Base-by-base conservation (phyloP, 2,888 invertebrate genomes). In the Drosophila koepferae region DNA sequence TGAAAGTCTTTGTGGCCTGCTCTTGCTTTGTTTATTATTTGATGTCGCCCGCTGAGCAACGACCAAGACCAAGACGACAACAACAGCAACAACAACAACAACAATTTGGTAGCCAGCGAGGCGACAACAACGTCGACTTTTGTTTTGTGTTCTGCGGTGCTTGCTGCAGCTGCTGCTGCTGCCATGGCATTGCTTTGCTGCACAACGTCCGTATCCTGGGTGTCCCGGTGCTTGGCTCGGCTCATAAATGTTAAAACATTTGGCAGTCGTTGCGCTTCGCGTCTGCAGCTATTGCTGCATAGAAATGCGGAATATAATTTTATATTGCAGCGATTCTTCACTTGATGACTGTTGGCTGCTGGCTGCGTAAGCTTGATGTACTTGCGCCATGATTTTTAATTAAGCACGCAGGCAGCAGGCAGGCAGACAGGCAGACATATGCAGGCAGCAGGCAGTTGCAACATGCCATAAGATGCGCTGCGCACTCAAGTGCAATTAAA, bases 401-500 rank as follows among this genome's bases (percentile, higher is more conserved):
- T 89, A 84, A 86, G 86, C 65, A 64, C 82, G 14, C 46, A 16
- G 38, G 14, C 23, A 20, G 28, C 28, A 28, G 5, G 28, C 28
- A 86, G 86, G 86, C 64, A 66, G 81, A 3, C 41, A 16, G 14
- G 63, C 63, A 34, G 54, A 38, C 20, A 34, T 63, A 60, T 60
- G 60, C 59, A 28, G n/a, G 8, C 28, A n/a, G 48, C 36, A 36
- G 40, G 54, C 44, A 34, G 36, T 23, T 43, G 18, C 28, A 28
- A 9, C 59, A 36, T 40, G 55, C 67, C 55, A 58, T 55, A 83
- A 81, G 81, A 80, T 60, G 75, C 44, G 67, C 64, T 60, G 71
- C 51, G 87, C 87, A 87, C 87, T 86, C 81, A 79, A 85, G 82
- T 82, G 85, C 85, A 87, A 86, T 86, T 86, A 86, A 83, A 80